Base-by-base conservation (phyloP, 1,140 invertebrate species). In the Charaxes varanes region DNA sequence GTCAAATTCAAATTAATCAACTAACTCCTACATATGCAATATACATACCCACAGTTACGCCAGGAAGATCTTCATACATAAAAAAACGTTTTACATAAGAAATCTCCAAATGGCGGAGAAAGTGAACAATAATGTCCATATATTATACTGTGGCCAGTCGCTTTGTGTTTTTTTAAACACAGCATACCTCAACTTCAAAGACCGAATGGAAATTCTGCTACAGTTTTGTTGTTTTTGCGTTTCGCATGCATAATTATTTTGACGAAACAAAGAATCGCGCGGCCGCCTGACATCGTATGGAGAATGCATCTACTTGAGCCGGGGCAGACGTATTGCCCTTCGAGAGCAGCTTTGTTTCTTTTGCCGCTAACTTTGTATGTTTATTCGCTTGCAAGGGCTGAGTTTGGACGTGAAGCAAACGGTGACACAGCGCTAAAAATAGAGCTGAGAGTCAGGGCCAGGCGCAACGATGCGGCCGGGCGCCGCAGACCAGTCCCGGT, bases 371-470 rank as follows among this genome's bases (percentile, higher is more conserved):
- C 44, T 36, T 53, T 51, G 51, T 54, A 58, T 58, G 44, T 70
- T 61, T 63, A 69, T 61, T 59, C 56, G 57, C 54, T 56, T 60
- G 57, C 42, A 53, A 50, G 53, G 53, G 42, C 43, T 49, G 49
- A 51, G 51, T 60, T 65, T 60, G 48, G 45, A 55, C 58, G 54
- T 57, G 38, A 54, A 60, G 60, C 61, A 59, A 65, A 57, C 66
- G 66, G 68, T 79, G 78, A 77, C 78, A 77, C 72, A 76, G 63
- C 68, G 78, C 78, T 82, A 82, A 76, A 82, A 79, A 82, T 82
- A 82, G 74, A 70, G 64, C 62, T 64, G 50, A 54, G 46, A 45
- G 42, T 64, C 61, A 65, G 62, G 63, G 64, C 53, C 60, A 53
- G 57, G 48, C 53, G 45, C 37, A 45, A 45, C 55, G 50, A 51